Base-by-base conservation (phyloP, 1,140 invertebrate genomes). In the Leptestheria dahalacensis region DNA sequence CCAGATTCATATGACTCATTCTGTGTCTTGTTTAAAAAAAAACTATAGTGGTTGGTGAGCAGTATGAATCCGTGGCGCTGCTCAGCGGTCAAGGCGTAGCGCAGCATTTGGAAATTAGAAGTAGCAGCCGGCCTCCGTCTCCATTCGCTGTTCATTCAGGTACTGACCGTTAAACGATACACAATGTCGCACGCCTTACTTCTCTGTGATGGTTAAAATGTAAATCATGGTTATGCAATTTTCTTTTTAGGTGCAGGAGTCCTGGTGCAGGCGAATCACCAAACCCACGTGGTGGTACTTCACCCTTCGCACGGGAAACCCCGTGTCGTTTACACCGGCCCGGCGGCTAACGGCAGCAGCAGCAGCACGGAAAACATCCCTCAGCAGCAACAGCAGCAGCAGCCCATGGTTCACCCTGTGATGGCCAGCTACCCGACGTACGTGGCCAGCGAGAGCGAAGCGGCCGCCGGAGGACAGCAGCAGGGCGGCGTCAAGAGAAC, bases 11-110 rank as follows among this genome's bases (percentile, higher is more conserved):
- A n/a, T n/a, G n/a, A n/a, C n/a, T n/a, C n/a, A n/a, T n/a, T n/a
- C n/a, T n/a, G n/a, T n/a, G n/a, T n/a, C n/a, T n/a, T n/a, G n/a
- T n/a, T n/a, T n/a, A n/a, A n/a, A n/a, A n/a, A n/a, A n/a, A n/a
- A n/a, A n/a, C 41, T 29, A 18, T 33, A 24, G 58, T 57, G 57
- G 48, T 20, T 53, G 18, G 58, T 59, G 59, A 51, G 50, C 49
- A 24, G 56, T 49, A 56, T 52, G 28, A 28, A 23, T 58, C 48
- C 25, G 46, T 20, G 48, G 25, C 28, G 56, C 49, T 60, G 29
- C 49, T 59, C 61, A 66, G 12, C 65, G 64, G 62, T 65, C 68
- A 21, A 52, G 56, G 46, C 62, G 63, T 58, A 48, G 65, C 61
- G 24, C 57, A 61, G 20, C 50, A 48, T 26, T 23, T 46, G 18